phyloP scores from a whole-genome alignment of 2,888 invertebrate species.

The Cryptophagus acutangulus region DNA sequence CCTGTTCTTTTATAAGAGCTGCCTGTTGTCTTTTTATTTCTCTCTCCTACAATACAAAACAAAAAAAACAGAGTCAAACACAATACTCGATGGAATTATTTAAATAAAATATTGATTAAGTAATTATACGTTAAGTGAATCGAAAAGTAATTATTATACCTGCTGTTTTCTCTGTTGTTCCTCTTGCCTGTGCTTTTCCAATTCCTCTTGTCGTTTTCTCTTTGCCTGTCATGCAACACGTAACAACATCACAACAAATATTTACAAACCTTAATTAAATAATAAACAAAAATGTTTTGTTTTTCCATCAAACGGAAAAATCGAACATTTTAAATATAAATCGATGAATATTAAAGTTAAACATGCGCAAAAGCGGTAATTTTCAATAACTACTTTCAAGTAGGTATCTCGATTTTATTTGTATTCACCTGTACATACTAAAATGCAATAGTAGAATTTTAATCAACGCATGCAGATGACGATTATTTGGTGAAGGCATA shows the following conservation, averaged over 20 bases:
- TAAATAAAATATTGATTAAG: too few relatives aligned
- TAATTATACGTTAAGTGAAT: constrained; percentile 1
- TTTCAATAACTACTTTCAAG: constrained; percentile 8
- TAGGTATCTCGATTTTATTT: not conserved
- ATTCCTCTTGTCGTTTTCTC: constrained; percentile 78
- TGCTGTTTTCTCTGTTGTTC: constrained; percentile 82
- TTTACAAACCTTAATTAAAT: constrained; percentile 9
- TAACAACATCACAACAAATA: constrained; percentile 47
- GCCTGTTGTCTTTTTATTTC: constrained; percentile 88
- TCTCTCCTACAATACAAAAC: constrained; percentile 64
- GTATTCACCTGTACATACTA: constrained; percentile 4
- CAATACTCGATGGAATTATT: not conserved
- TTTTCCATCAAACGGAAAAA: not conserved
- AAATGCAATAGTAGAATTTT: too few relatives aligned
- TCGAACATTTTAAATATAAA: not conserved
- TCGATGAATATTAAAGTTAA: constrained; percentile 11
- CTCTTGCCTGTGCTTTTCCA: constrained; percentile 77
- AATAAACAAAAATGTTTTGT: constrained; percentile 8
- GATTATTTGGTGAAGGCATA: constrained; percentile 25
- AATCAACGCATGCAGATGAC: constrained; percentile 17
- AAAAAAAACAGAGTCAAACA: not conserved
- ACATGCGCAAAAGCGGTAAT: constrained; percentile 27
- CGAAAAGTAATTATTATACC: constrained; percentile 52
- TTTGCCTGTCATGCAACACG: constrained; percentile 68
- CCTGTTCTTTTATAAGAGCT: constrained; percentile 86